Conservation (phyloP, 2,113 vertebrate species). For the Columba janthina region DNA sequence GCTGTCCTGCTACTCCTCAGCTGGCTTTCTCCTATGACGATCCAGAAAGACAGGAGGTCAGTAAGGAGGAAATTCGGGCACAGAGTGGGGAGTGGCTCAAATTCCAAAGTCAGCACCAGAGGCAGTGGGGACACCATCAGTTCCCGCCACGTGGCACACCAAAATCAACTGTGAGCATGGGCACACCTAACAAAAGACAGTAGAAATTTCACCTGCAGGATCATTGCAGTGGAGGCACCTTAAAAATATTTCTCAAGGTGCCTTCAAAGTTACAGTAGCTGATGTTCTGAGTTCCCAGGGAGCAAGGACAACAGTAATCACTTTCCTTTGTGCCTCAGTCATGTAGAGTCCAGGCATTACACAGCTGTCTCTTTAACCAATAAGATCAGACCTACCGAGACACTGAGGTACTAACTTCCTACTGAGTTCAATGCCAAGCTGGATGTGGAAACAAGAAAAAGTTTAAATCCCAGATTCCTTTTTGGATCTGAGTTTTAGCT, state of each 20-base stretch:
- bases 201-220: neutral
- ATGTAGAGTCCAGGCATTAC: neutral
- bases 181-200: neutral
- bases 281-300: neutral
- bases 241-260: neutral
- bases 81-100: neutral
- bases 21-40: neutral
- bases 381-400: neutral
- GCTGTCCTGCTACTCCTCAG: neutral
- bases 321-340: neutral
- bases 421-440: neutral
- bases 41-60: neutral
- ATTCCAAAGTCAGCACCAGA: neutral
- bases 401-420: neutral
- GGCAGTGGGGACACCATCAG: accelerated
- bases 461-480: neutral
- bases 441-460: neutral
- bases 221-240: neutral
- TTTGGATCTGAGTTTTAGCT: neutral
- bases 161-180: neutral
- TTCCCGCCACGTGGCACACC: neutral
- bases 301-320: neutral
- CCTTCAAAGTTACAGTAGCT: neutral
- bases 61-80: neutral
- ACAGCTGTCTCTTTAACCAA: neutral